Base-by-base conservation (phyloP, 2,888 invertebrate species). In the Sesamia inferens region DNA sequence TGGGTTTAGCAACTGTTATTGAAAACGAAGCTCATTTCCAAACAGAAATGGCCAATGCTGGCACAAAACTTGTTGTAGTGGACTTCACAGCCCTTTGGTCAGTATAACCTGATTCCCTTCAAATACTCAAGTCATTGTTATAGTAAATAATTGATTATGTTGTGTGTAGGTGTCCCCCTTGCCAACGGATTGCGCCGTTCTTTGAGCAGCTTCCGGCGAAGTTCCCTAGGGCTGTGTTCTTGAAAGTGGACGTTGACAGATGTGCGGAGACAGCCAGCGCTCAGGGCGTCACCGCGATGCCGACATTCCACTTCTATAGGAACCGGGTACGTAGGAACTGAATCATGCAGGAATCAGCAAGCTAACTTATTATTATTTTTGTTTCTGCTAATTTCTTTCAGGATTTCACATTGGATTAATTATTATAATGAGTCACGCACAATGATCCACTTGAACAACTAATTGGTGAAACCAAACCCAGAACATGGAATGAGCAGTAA, bases 51-150 rank as follows among this genome's bases (percentile, higher is more conserved):
- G 95, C 97, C n/a, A 97, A 97, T 85, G 99, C 99, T 10, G 98
- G 98, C 16, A 97, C 98, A 7, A 98, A 98, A 92, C 96, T 99
- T 61, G 99, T 99, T 62, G 98, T 99, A 62, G 99, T 98, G 10
- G 99, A 99, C 95, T 99, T 99, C 92, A 99, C 98, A 81, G 99
- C 99, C 70, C 98, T 97, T 89, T 99, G 99, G 99, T 99, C 93
- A 97, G 90, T 90, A 82, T 90, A 90, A 90, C 91, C 88, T 92
- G 87, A 57, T 69, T 57, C 22, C 65, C 59, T 82, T 86, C 79
- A 92, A 94, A 93, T 88, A 83, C 89, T 89, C 92, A 86, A 93
- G 94, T 94, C 94, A 94, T 94, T 88, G 88, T 92, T 71, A 70
- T 66, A 86, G 82, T 82, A 73, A 82, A 79, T 84, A 80, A 74